Evolutionary conservation across 2,888 invertebrate species (phyloP).

Genomic region (Troides helena): DNA sequence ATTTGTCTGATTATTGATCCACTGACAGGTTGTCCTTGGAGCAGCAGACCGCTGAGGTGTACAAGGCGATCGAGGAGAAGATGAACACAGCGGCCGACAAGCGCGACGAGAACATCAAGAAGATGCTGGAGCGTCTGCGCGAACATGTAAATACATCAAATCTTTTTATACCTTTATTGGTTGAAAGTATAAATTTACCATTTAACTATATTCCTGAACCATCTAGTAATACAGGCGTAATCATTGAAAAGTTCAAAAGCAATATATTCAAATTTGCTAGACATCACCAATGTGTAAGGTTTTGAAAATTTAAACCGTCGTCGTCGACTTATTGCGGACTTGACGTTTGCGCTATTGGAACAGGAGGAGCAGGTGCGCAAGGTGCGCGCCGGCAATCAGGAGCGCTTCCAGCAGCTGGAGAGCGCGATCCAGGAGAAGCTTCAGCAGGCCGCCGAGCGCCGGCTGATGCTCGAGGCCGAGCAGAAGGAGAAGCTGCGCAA

Average conservation of each 20-base stretch:
- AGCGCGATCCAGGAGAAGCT: constrained; percentile 82
- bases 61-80: constrained; percentile 92
- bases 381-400: constrained; percentile 84
- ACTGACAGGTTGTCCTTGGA: constrained; percentile 85
- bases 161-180: too few species aligned
- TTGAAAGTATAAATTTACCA: too few species aligned
- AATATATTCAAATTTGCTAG: too few species aligned
- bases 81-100: constrained; percentile 92
- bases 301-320: not conserved
- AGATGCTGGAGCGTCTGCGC: constrained; percentile 93
- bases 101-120: constrained; percentile 94
- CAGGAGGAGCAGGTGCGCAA: constrained; percentile 88
- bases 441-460: constrained; percentile 82
- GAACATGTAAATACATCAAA: constrained; percentile 87
- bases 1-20: not conserved
- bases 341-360: not conserved
- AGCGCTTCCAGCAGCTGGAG: constrained; percentile 85
- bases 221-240: too few species aligned
- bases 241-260: too few species aligned
- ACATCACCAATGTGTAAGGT: too few species aligned
- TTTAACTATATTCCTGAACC: too few species aligned
- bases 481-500: constrained; percentile 88
- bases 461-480: constrained; percentile 86
- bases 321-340: not conserved
- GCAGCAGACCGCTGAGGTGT: constrained; percentile 91